These are phyloP conservation scores for Zaprionus ghesquierei DNA, from an alignment of 1,140 invertebrate species.

Conservation along the genomic window DNA sequence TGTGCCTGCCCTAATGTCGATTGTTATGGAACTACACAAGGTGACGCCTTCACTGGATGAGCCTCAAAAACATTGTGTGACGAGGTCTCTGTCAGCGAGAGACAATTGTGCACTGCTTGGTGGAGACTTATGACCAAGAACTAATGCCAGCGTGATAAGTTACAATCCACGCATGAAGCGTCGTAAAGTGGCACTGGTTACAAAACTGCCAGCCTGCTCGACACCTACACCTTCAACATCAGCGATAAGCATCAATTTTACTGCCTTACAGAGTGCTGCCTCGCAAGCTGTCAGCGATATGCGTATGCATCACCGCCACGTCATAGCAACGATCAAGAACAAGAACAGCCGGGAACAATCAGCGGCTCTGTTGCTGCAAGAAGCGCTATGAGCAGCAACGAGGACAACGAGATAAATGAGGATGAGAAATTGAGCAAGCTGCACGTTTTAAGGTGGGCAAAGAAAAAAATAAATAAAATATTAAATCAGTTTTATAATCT, in stretches of 20 bases:
- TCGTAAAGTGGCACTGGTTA: constrained; percentile 68
- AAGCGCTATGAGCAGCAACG: constrained; percentile 70
- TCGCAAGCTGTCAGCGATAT: constrained; percentile 48
- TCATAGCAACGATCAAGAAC: constrained; percentile 55
- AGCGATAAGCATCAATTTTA: constrained; percentile 46
- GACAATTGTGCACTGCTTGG: constrained; percentile 92
- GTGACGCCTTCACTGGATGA: constrained; percentile 79
- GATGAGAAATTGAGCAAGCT: constrained; percentile 84
- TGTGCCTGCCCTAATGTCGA: constrained; percentile 59
- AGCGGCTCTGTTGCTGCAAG: constrained; percentile 63
- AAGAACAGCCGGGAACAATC: constrained; percentile 62
- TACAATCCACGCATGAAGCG: constrained; percentile 92
- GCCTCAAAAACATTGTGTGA: constrained; percentile 91
- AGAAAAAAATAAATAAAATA: neutral
- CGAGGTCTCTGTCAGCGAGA: constrained; percentile 93
- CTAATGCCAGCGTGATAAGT: constrained; percentile 90
- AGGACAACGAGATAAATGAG: constrained; percentile 82
- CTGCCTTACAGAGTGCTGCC: constrained; percentile 56
- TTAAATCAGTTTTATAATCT: neutral
- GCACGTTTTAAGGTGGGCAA: constrained; percentile 85
- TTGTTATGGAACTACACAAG: constrained; percentile 70
- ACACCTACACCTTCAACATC: constrained; percentile 74
- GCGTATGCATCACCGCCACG: constrained; percentile 72
- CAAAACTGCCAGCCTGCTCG: constrained; percentile 72
- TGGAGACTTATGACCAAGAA: constrained; percentile 85